Conservation (phyloP, 2,113 vertebrate genomes). For the Psittacara wagleri region DNA sequence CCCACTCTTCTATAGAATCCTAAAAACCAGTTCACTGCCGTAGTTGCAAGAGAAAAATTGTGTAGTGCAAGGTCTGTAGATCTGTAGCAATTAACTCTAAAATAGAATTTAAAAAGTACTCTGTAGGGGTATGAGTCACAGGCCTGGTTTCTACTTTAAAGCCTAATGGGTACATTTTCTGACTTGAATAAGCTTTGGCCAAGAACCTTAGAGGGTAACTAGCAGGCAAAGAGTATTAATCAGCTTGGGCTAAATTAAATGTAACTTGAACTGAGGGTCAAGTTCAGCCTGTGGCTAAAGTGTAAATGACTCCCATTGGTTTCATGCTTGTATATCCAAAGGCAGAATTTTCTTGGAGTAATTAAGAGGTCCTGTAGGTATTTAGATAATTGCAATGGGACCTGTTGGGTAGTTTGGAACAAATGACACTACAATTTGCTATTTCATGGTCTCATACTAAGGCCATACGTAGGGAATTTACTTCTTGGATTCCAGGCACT, state of each 20-base stretch:
- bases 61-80: not conserved
- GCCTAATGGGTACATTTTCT: not conserved
- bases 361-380: constrained; percentile 16
- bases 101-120: not conserved
- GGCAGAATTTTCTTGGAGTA: constrained; percentile 26
- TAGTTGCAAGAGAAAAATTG: not conserved
- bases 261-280: not conserved
- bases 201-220: not conserved
- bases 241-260: constrained; percentile 13
- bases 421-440: not conserved
- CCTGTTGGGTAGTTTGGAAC: not conserved
- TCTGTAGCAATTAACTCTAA: not conserved
- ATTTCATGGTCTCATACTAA: not conserved
- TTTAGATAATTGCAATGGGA: not conserved
- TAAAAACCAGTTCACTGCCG: not conserved
- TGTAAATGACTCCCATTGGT: not conserved
- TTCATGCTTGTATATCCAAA: not conserved
- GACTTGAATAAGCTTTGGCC: not conserved
- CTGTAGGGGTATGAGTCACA: not conserved
- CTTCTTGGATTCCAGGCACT: not conserved
- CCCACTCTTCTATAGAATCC: not conserved
- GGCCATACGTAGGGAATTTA: not conserved
- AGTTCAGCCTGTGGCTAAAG: constrained; percentile 3
- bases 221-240: not conserved
- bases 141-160: not conserved